phyloP scores from a whole-genome alignment of 1,140 invertebrate species.

The Philaenus spumarius region DNA sequence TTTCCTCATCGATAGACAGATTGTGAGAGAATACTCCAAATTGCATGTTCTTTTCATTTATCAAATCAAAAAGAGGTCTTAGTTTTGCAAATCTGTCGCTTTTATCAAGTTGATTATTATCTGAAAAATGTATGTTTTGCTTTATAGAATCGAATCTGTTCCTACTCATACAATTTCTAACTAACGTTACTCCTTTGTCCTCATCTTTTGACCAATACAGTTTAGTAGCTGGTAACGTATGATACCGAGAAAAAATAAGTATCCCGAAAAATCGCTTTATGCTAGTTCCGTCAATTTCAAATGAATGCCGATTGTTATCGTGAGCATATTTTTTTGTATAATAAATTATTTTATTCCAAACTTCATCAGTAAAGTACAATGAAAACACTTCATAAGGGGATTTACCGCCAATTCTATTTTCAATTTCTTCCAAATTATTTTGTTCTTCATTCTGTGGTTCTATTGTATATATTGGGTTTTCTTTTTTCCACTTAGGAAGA shows the following conservation, averaged over 20 bases:
- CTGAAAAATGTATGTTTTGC: not conserved
- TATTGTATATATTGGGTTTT: too few relatives aligned
- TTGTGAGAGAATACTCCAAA: not conserved
- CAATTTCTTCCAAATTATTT: too few relatives aligned
- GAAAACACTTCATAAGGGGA: not conserved
- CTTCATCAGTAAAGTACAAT: not conserved
- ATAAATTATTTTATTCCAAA: not conserved
- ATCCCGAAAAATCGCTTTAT: too few relatives aligned
- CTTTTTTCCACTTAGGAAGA: too few relatives aligned
- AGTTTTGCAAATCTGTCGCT: not conserved
- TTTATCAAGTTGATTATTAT: slow-evolving; percentile 2
- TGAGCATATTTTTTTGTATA: slow-evolving; percentile 1
- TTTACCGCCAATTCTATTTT: too few relatives aligned
- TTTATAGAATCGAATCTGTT: not conserved
- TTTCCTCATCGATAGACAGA: too few relatives aligned
- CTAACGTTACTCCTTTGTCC: slow-evolving; percentile 2
- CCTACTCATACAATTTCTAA: not conserved
- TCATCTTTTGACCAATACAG: slow-evolving; percentile 10
- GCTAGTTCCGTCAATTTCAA: too few relatives aligned
- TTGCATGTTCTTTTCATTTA: slow-evolving; percentile 2
- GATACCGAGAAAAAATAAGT: not conserved
- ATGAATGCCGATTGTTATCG: not conserved
- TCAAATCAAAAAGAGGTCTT: slow-evolving; percentile 5
- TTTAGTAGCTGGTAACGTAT: not conserved
- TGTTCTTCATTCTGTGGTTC: too few relatives aligned